Evolutionary conservation across 2,113 vertebrate species (phyloP).

Genomic region (Tichodroma muraria): DNA sequence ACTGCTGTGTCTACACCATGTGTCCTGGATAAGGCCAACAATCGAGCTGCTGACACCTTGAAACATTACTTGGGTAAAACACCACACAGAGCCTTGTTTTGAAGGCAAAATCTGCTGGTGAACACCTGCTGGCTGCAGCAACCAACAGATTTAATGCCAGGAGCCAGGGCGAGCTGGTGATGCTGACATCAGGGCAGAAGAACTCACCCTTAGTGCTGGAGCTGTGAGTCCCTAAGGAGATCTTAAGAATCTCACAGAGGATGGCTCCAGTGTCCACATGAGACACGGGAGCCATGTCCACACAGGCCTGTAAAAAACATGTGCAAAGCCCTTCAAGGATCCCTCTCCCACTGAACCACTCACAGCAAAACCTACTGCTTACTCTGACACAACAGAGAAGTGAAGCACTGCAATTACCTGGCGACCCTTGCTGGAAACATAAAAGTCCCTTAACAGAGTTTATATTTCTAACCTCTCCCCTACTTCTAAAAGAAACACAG

Average conservation of each 20-base stretch:
- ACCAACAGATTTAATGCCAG: background rate
- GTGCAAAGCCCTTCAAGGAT: background rate
- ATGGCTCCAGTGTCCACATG: no score
- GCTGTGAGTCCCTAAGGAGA: background rate
- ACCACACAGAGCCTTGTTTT: background rate
- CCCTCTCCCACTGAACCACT: background rate
- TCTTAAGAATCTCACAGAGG: background rate
- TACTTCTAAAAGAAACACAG: background rate
- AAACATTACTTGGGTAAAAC: background rate
- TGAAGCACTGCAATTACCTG: background rate
- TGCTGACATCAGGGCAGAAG: background rate
- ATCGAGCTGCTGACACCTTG: background rate
- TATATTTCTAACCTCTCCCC: background rate
- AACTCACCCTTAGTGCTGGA: background rate
- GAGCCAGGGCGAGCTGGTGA: background rate
- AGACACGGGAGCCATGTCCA: no score
- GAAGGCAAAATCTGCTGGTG: background rate
- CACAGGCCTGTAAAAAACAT: background rate
- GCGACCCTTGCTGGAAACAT: background rate
- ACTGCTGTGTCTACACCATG: background rate
- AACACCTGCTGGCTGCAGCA: background rate
- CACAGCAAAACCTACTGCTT: background rate
- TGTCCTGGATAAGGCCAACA: background rate
- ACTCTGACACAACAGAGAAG: background rate
- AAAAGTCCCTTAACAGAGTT: background rate